Evolutionary conservation across 2,888 invertebrate genomes (phyloP).

Genomic region (Mycalesis mineus): DNA sequence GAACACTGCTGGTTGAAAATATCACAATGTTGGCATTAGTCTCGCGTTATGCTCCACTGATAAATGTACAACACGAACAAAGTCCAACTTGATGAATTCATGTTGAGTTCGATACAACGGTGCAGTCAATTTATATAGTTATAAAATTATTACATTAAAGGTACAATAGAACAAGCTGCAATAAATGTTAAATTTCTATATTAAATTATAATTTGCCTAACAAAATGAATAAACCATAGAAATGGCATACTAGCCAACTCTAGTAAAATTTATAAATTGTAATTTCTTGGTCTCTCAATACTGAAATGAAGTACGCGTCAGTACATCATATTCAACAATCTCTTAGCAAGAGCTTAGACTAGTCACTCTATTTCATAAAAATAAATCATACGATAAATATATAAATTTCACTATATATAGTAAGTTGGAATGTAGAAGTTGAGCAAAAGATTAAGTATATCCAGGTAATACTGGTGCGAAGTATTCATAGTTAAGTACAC

Average conservation of each 20-base stretch:
- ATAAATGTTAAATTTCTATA: background rate
- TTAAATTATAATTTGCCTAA: background rate
- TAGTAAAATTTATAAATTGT: background rate
- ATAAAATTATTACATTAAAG: background rate
- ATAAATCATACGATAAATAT: background rate
- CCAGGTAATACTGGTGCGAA: constrained; percentile 30
- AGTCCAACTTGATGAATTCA: background rate
- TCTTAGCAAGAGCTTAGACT: background rate
- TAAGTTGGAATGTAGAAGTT: constrained; percentile 35
- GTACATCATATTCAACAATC: background rate
- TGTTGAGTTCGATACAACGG: background rate
- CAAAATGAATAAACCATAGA: background rate
- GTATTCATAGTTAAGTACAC: constrained; percentile 31
- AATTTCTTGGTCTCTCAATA: background rate
- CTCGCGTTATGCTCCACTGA: background rate
- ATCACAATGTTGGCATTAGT: constrained; percentile 29
- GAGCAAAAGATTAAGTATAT: constrained; percentile 32
- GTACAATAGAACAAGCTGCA: background rate
- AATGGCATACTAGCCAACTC: background rate
- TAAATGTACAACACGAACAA: background rate
- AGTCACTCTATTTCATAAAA: background rate
- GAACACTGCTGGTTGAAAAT: constrained; percentile 19
- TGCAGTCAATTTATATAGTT: background rate
- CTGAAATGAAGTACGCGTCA: background rate
- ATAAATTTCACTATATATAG: constrained; percentile 11